Evolutionary conservation across 1,140 invertebrate species (phyloP), one percentile per base, ranked within the genome.

Genomic region (Archivesica marissinica): DNA sequence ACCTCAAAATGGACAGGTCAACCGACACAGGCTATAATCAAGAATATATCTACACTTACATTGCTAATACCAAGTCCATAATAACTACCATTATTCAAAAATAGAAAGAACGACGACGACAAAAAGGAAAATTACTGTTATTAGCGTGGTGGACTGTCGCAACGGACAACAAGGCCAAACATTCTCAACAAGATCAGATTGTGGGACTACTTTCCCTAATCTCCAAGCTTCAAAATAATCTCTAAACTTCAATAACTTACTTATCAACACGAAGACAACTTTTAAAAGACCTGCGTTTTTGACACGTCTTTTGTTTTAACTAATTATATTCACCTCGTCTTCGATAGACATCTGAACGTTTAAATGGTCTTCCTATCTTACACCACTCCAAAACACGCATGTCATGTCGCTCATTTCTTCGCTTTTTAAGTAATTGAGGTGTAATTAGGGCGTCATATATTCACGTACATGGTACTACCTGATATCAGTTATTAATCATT

Each of bases 41-140:
- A n/a, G n/a, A n/a, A n/a, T n/a, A n/a, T n/a, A n/a, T n/a, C n/a
- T n/a, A n/a, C n/a, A n/a, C n/a, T n/a, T n/a, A n/a, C n/a, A n/a
- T n/a, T n/a, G n/a, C n/a, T n/a, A n/a, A n/a, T n/a, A n/a, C n/a
- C n/a, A n/a, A n/a, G n/a, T n/a, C n/a, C n/a, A n/a, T n/a, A n/a
- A n/a, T n/a, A n/a, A n/a, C n/a, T n/a, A n/a, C n/a, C n/a, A n/a
- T n/a, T n/a, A n/a, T n/a, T n/a, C n/a, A n/a, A n/a, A n/a, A n/a
- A n/a, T n/a, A n/a, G n/a, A n/a, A n/a, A n/a, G n/a, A n/a, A 59
- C 54, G 13, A 64, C 15, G 6, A 33, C 23, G 59, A 64, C 59
- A 64, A 64, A 64, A 25, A 25, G 20, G 15, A 64, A 64, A 64
- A 64, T 64, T 64, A 64, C 59, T 35, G n/a, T 64, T 15, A 64